A percentile compares a stretch with the other conserved stretches of the same genome.
These are phyloP conservation scores for Nothocercus nigrocapillus DNA, from an alignment of 2,113 vertebrate species.

Conservation along the genomic window DNA sequence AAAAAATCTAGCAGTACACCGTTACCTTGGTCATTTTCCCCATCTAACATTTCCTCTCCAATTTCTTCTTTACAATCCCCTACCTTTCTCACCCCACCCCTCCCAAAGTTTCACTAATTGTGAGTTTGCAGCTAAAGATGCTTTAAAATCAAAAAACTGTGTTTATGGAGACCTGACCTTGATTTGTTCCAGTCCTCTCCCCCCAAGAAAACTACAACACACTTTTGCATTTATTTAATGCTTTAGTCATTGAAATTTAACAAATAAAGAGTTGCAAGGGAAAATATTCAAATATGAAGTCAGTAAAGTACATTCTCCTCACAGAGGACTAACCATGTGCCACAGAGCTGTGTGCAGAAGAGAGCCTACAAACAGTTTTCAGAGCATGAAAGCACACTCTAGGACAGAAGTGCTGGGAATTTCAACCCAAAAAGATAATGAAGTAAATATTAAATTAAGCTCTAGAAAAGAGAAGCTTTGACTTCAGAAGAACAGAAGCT, in stretches of 20 bases:
- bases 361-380: conserved; percentile 5
- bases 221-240: background rate
- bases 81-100: background rate
- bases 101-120: background rate
- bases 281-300: conserved; percentile 51
- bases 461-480: background rate
- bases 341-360: conserved; percentile 53
- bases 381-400: conserved; percentile 13
- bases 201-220: background rate
- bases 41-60: background rate
- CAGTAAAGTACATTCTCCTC: conserved; percentile 66
- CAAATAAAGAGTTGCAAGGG: conserved; percentile 24
- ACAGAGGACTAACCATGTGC: conserved; percentile 56
- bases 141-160: background rate
- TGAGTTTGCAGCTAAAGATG: background rate
- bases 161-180: background rate
- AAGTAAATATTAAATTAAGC: conserved; percentile 11
- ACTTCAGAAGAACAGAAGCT: background rate
- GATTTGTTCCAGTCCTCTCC: background rate
- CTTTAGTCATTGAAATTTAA: conserved; percentile 48
- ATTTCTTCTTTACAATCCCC: background rate
- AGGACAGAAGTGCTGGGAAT: conserved; percentile 30
- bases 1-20: background rate
- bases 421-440: conserved; percentile 28
- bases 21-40: background rate